These are phyloP conservation scores for Toxotes lorentzi DNA, from an alignment of 2,797 vertebrate species.

Conservation along the genomic window DNA sequence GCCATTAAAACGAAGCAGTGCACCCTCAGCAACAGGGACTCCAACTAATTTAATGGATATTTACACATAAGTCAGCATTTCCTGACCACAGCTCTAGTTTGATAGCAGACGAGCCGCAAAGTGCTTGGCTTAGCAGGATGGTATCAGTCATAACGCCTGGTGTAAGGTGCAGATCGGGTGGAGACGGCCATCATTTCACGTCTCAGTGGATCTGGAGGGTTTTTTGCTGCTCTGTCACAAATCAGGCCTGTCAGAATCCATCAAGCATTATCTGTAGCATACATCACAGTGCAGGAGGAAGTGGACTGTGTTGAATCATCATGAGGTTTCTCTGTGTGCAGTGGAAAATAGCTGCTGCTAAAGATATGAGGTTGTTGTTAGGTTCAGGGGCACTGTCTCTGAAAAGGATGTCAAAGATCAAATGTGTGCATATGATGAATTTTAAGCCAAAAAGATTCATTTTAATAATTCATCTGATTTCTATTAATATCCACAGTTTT, in stretches of 20 bases:
- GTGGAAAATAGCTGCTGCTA: constrained; percentile 1
- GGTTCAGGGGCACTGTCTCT: background rate
- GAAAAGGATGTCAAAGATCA: background rate
- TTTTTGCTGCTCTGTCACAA: constrained; percentile 52
- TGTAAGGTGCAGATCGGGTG: constrained; percentile 48
- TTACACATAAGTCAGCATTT: constrained; percentile 85
- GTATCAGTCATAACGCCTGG: constrained; percentile 58
- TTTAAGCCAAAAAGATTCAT: background rate
- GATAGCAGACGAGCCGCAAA: constrained; percentile 78
- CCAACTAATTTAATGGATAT: constrained; percentile 81
- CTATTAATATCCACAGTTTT: background rate
- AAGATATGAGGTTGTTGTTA: background rate
- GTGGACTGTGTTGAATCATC: constrained; percentile 17
- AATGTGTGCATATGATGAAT: background rate
- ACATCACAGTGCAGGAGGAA: constrained; percentile 53
- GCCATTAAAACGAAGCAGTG: constrained; percentile 70
- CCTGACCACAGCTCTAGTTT: constrained; percentile 66
- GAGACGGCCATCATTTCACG: constrained; percentile 62
- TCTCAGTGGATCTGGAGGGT: constrained; percentile 67
- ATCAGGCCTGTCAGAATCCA: constrained; percentile 64
- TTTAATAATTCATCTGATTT: background rate
- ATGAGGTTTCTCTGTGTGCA: constrained; percentile 1
- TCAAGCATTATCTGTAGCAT: constrained; percentile 34
- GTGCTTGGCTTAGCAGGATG: constrained; percentile 81
- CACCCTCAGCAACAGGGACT: constrained; percentile 75